Base-by-base conservation (phyloP, 2,797 vertebrate genomes). In the Harpagifer antarcticus region DNA sequence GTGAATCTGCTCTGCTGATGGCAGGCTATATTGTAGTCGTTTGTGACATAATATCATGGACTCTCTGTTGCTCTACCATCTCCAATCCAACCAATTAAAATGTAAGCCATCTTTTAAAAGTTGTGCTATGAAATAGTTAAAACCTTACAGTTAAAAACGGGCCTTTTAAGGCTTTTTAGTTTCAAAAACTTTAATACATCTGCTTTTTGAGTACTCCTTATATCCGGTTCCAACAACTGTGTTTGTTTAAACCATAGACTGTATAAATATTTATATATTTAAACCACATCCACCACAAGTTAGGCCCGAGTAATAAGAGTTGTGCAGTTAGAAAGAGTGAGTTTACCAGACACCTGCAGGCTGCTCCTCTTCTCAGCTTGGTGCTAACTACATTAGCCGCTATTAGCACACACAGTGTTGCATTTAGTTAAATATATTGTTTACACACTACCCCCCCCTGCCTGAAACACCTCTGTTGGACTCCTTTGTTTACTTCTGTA, bases 1-100 rank as follows among this genome's bases (percentile, higher is more conserved):
- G 23, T 27, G 11, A 43, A 79, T 64, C 17, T 67, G 37, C 33
- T 68, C 49, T 60, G 47, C n/a, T 64, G 64, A 72, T 65, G 37
- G 43, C 66, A 58, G 11, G 44, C 52, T 43, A 31, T 52, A 31
- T 27, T 61, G 4, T 14, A 17, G 17, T 10, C 37, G 17, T 56
- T 43, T 44, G 6, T 4, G 17, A 20, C 19, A 56, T 20, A 61
- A 13, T 43, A 48, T 14, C 4, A 4, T n/a, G 3, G 20, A 43
- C 8, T 63, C 31, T 33, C 19, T 68, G n/a, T 52, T 56, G 47
- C 27, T 19, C 40, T 62, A 19, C 20, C 1, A 23, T 56, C 43
- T 27, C 33, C 44, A 68, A 8, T 62, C 3, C 19, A 74, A 17
- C 19, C 12, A 48, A 40, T 52, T 16, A n/a, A 72, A 45, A 52